Conservation (phyloP, 2,888 invertebrate species). For the Dolichopus griseipennis region DNA sequence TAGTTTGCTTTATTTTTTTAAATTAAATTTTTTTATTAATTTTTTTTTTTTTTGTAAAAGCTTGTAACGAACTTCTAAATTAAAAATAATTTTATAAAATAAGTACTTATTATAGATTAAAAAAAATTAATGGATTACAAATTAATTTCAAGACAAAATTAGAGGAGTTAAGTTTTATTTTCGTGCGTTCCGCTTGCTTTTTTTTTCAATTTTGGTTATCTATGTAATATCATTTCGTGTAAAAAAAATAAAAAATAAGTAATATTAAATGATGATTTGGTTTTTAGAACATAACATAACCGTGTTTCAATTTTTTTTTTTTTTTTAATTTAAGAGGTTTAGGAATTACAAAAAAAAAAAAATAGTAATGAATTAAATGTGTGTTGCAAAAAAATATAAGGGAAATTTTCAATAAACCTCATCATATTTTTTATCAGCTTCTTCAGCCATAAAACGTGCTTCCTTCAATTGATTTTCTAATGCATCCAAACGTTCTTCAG, state of each 20-base stretch:
- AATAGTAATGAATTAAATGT: not conserved
- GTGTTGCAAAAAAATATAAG: no score
- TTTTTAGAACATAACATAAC: no score
- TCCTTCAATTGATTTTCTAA: conserved; percentile 99
- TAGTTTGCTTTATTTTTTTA: no score
- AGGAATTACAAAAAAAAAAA: not conserved
- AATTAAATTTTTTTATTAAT: no score
- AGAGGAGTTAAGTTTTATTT: not conserved
- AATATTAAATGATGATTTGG: no score
- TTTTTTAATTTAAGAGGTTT: not conserved
- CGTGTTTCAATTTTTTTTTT: not conserved
- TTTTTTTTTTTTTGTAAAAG: no score
- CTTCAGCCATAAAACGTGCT: conserved; percentile 98
- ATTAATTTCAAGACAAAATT: no score
- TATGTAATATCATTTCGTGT: not conserved
- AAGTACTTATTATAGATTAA: no score
- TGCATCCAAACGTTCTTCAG: conserved; percentile 99
- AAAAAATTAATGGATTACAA: no score
- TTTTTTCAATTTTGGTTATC: not conserved
- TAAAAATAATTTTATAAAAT: no score
- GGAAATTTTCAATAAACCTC: conserved; percentile 63
- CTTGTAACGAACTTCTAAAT: no score
- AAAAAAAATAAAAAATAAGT: no score
- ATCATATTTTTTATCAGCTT: conserved; percentile 99
- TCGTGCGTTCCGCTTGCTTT: conserved; percentile 6